These are phyloP conservation scores for Latrodectus elegans DNA, from an alignment of 2,888 invertebrate species.

Conservation along the genomic window DNA sequence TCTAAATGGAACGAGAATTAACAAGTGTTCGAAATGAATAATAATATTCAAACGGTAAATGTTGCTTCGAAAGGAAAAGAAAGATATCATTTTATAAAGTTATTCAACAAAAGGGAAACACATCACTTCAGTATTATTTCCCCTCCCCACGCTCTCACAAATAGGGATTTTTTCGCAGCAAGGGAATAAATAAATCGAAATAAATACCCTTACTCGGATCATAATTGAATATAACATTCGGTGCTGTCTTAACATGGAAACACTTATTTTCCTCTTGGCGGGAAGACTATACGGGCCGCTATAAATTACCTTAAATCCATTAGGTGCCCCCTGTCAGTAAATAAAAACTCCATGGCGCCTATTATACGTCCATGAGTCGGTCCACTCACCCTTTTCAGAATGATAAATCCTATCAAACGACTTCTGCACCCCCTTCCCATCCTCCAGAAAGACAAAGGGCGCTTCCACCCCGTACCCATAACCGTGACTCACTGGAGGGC, in stretches of 20 bases:
- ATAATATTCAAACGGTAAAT: no score
- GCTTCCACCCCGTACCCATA: not conserved
- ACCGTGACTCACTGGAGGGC: slow-evolving; percentile 31
- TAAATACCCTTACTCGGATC: slow-evolving; percentile 6
- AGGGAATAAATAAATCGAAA: not conserved
- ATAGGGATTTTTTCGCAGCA: no score
- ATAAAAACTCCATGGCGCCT: slow-evolving; percentile 52
- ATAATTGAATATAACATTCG: slow-evolving; percentile 30
- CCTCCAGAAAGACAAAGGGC: not conserved
- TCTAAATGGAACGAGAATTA: no score
- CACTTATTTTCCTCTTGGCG: slow-evolving; percentile 19
- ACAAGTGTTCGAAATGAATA: no score
- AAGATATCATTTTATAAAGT: no score
- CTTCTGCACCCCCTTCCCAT: slow-evolving; percentile 5
- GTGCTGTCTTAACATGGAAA: slow-evolving; percentile 25
- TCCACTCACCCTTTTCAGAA: slow-evolving; percentile 43
- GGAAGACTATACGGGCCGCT: slow-evolving; percentile 14
- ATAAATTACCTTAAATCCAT: slow-evolving; percentile 64
- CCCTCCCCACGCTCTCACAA: no score
- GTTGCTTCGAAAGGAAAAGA: no score
- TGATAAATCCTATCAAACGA: slow-evolving; percentile 63
- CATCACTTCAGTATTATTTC: no score
- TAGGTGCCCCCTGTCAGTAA: slow-evolving; percentile 44
- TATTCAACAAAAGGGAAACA: no score
- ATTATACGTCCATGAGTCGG: slow-evolving; percentile 42